Percentiles rank a stretch among this genome's conserved stretches.
Evolutionary conservation across 2,797 vertebrate genomes (phyloP).

Genomic region (Platyrinchus mystaceus): DNA sequence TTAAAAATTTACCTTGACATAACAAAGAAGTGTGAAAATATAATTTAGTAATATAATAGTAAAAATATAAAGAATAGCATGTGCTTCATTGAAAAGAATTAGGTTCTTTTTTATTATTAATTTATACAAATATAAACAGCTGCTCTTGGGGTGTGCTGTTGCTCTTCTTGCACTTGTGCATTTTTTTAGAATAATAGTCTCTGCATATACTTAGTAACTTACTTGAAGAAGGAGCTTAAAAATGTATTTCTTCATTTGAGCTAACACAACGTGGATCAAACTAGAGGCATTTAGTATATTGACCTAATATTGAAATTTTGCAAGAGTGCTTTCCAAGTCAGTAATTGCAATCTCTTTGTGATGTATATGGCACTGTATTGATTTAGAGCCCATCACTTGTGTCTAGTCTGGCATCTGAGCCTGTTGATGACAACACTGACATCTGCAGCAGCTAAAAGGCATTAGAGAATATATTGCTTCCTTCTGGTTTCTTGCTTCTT

Average conservation of each 20-base stretch:
- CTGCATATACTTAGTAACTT: conserved; percentile 40
- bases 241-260: conserved; percentile 51
- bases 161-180: conserved; percentile 12
- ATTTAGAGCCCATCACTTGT: conserved; percentile 53
- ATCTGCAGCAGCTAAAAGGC: conserved; percentile 36
- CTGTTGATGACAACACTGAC: conserved; percentile 32
- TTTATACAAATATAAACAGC: background rate
- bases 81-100: background rate
- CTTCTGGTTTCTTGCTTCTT: conserved; percentile 38
- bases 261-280: conserved; percentile 33
- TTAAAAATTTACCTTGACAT: background rate
- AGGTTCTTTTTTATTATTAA: background rate
- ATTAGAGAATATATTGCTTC: background rate
- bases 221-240: conserved; percentile 50
- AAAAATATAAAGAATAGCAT: background rate
- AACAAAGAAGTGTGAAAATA: background rate
- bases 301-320: conserved; percentile 71
- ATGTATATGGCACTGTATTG: conserved; percentile 65
- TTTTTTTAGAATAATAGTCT: conserved; percentile 12
- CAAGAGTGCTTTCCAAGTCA: conserved; percentile 55
- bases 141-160: background rate
- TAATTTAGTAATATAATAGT: background rate
- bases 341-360: conserved; percentile 69
- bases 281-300: conserved; percentile 66
- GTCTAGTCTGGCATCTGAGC: conserved; percentile 40